Base-by-base conservation (phyloP, 2,113 vertebrate genomes). In the Colinus virginianus region DNA sequence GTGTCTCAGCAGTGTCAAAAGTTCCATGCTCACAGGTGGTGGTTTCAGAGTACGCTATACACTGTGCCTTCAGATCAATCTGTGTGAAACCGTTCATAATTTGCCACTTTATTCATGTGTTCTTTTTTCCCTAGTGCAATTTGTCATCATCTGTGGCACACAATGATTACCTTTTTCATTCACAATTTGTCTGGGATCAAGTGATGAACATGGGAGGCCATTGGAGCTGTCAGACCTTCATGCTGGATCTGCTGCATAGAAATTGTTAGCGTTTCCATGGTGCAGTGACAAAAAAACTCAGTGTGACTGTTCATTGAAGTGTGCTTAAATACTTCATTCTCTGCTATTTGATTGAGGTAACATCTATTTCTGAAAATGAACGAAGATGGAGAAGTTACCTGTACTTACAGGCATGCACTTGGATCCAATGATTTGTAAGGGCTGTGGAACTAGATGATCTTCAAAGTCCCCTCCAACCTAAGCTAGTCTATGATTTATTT, bases 21-120 rank as follows among this genome's bases (percentile, higher is more conserved):
- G 67, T 85, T 88, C 82, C 36, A 23, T 32, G 59, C 32, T 88
- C 28, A 43, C 71, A 91, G 94, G 67, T 93, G 80, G 34, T 70
- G 84, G 76, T 91, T 82, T 88, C 23, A 4, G 53, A 30, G 34
- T 5, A 43, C 87, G 70, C 55, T 88, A 13, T 55, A 62, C 30
- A 36, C 66, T 45, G 26, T 0, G 13, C 43, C 71, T 90, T 74
- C 71, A 45, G 74, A 88, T 64, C 71, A 64, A 21, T n/a, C 49
- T 36, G 23, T 64, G 61, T 45, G 23, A 81, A 85, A 51, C 51
- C 13, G 6, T 32, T 55, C 55, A 43, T 48, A 66, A 66, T 70
- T 78, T 93, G 55, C 62, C 20, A 17, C 56, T 90, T 75, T 12
- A 36, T 67, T 77, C 10, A 1, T 23, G 20, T 59, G 22, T 17